Evolutionary conservation across 2,113 vertebrate genomes (phyloP), one percentile per base, ranked within the genome.

Genomic region (Mellivora capensis): DNA sequence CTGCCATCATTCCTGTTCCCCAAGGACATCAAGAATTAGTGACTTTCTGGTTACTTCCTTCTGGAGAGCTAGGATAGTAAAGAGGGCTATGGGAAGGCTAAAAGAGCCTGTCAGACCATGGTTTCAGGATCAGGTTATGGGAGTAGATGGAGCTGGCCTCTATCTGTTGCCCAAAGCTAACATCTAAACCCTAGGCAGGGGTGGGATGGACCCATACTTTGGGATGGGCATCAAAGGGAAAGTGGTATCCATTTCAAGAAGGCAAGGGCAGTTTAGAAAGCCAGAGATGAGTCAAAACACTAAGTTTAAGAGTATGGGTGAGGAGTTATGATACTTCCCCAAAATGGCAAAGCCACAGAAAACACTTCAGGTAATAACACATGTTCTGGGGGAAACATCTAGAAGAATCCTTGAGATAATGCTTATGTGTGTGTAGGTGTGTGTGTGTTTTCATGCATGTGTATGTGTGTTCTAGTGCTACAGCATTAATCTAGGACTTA

Each of bases 281-380:
- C 17, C 29, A 72, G 52, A 77, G 18, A 21, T 5, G 29, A 52
- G 21, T 72, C 6, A 8, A 47, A 89, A 27, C 1, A 3, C 71
- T 7, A 27, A 27, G 6, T 72, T 95, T 23, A 47, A 74, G 71
- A 9, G 1, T 14, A 14, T 29, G 1, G 7, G 13, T 67, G 47
- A 25, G 27, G 10, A 14, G 12, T 4, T 64, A 18, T 5, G 34
- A 12, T 20, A 21, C 39, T 39, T 37, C 13, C 0, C 34, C 34
- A 3, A 94, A 47, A 39, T 15, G 14, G n/a, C 37, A n/a, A 76
- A 27, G 42, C 4, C 37, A 44, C 25, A 54, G 37, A 72, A 39
- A 87, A 67, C 5, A 15, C 3, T 2, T 10, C 44, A 47, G 1
- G 12, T 37, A 27, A 59, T 6, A 71, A 34, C 27, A 21, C 15